Base-by-base conservation (phyloP, 2,113 vertebrate genomes). In the Condylura cristata region DNA sequence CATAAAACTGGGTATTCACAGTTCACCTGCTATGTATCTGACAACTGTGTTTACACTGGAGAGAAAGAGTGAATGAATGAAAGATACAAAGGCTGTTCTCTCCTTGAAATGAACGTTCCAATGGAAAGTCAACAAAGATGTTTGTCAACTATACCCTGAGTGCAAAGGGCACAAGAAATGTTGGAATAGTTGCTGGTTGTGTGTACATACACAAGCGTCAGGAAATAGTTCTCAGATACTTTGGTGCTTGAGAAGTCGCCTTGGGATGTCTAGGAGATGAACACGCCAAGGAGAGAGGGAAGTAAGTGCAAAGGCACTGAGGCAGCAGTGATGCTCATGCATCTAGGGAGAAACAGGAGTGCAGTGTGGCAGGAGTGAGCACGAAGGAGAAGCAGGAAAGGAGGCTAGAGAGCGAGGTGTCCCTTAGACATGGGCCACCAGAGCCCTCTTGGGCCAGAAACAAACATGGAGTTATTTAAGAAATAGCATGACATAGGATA, bases 361-460 rank as follows among this genome's bases (percentile, higher is more conserved):
- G 1, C 9, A 32, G 26, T 2, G 4, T 44, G 51, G 20, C 53
- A n/a, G 18, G 20, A 26, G 1, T 24, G 16, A 46, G 51, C 13
- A 14, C 12, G 2, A 17, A 18, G 20, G 28, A n/a, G 12, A 91
- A 24, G 8, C 10, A 14, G 44, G 8, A 80, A 80, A 34, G 32
- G 34, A 68, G 5, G 22, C 0, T 18, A 63, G 30, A 24, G 51
- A 86, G 14, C 51, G 9, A 10, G 7, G 18, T 26, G 16, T 9
- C 7, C n/a, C 1, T 26, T 24, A 2, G 2, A 22, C 16, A 2
- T 18, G 13, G 17, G 6, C 1, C 5, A 4, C 6, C 17, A 14
- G 24, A 63, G 28, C 2, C 4, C 10, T 2, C 34, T 6, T 18
- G 24, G 8, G 12, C 7, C 8, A 6, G 28, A 89, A 20, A 34